These are phyloP conservation scores for Cotesia congregata DNA, from an alignment of 2,888 invertebrate species.

Conservation along the genomic window DNA sequence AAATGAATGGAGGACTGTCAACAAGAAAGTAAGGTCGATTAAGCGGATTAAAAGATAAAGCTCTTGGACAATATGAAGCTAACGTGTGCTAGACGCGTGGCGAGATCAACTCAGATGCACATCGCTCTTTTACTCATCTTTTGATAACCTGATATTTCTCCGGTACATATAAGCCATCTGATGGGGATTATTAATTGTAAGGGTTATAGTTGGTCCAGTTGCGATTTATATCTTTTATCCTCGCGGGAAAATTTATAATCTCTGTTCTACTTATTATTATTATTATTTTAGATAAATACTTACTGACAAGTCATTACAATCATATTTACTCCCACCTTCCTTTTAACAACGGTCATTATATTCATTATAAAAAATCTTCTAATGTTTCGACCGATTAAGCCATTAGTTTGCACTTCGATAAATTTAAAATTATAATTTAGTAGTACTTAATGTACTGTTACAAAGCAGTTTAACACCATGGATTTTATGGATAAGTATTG, in stretches of 20 bases:
- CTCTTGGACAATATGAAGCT: conserved; percentile 21
- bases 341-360: too few species aligned
- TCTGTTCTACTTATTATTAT: neutral
- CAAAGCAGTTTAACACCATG: too few species aligned
- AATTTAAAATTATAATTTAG: too few species aligned
- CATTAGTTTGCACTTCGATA: too few species aligned
- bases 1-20: conserved; percentile 32
- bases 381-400: too few species aligned
- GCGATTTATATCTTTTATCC: neutral
- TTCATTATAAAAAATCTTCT: too few species aligned
- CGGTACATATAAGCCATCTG: too few species aligned
- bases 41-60: conserved; percentile 48
- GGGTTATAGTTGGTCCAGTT: neutral
- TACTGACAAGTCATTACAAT: too few species aligned
- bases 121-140: neutral
- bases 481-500: too few species aligned
- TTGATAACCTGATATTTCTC: neutral
- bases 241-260: neutral
- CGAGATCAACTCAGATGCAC: conserved; percentile 24
- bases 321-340: too few species aligned
- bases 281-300: too few species aligned
- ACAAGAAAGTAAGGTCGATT: conserved; percentile 51
- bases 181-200: conserved; percentile 5
- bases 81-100: conserved; percentile 41
- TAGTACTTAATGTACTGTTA: too few species aligned